These are phyloP conservation scores for Ptychochromis oligacanthus DNA, from an alignment of 2,113 vertebrate genomes.

Conservation along the genomic window DNA sequence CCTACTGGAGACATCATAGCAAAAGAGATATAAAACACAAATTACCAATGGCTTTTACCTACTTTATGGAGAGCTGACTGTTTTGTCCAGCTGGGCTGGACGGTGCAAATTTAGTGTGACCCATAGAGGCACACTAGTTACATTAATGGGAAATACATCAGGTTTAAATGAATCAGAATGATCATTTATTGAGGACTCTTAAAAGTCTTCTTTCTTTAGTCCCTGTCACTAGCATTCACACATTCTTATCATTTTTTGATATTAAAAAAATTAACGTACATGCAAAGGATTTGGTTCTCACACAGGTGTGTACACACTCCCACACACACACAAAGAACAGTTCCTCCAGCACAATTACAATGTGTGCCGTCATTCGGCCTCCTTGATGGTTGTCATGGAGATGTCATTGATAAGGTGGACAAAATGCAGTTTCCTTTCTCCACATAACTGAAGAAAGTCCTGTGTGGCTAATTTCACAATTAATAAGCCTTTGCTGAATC, in stretches of 20 bases:
- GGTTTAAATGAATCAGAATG: background rate
- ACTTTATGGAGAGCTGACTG: background rate
- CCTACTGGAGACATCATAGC: background rate
- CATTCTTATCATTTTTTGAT: background rate
- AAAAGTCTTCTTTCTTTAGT: background rate
- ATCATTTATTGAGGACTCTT: background rate
- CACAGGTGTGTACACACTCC: slow-evolving; percentile 40
- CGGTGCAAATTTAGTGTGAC: background rate
- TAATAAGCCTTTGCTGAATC: slow-evolving; percentile 39
- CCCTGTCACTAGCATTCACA: background rate
- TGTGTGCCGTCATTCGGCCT: slow-evolving; percentile 60
- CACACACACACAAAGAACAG: slow-evolving; percentile 47
- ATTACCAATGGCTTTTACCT: background rate
- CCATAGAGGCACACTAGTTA: background rate
- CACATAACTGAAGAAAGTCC: slow-evolving; percentile 28
- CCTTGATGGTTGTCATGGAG: slow-evolving; percentile 78
- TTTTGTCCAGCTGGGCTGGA: background rate
- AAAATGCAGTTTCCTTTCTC: slow-evolving; percentile 47
- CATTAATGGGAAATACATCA: background rate
- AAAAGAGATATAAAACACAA: background rate
- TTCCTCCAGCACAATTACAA: slow-evolving; percentile 58
- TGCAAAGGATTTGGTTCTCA: background rate
- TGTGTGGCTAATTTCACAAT: slow-evolving; percentile 2
- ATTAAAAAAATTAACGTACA: background rate
- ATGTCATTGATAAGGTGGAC: slow-evolving; percentile 76